These are phyloP conservation scores for Pachyseris speciosa DNA, from an alignment of 64 coral and sea anemone species.

Conservation along the genomic window DNA sequence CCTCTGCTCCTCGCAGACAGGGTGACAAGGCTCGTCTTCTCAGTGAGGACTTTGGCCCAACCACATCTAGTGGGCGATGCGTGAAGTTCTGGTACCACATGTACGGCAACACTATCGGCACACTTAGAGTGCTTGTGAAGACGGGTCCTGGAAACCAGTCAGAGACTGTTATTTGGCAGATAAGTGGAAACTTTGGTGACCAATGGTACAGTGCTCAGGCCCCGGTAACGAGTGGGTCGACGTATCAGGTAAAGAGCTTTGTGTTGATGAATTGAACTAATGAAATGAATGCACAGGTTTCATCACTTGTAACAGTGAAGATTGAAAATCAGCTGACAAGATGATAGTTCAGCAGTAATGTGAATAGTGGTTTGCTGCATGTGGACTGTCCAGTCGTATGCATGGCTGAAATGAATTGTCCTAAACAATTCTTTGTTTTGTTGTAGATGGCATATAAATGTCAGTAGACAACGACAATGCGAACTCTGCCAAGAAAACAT, in stretches of 20 bases:
- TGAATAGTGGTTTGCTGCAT: too few relatives aligned
- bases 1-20: slow-evolving; percentile 75
- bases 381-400: too few relatives aligned
- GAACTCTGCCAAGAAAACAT: too few relatives aligned
- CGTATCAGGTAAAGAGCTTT: slow-evolving; percentile 65
- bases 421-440: too few relatives aligned
- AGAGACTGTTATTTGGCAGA: slow-evolving; percentile 79
- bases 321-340: too few relatives aligned
- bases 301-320: too few relatives aligned
- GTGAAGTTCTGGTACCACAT: slow-evolving; percentile 98
- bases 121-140: slow-evolving; percentile 83
- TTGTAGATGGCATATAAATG: too few relatives aligned
- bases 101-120: slow-evolving; percentile 87
- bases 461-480: too few relatives aligned
- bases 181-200: slow-evolving; percentile 95
- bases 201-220: slow-evolving; percentile 95
- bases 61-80: slow-evolving; percentile 62
- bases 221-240: slow-evolving; percentile 65
- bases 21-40: slow-evolving; percentile 94
- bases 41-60: slow-evolving; percentile 82
- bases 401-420: too few relatives aligned
- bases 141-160: slow-evolving; percentile 82
- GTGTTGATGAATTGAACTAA: too few relatives aligned
- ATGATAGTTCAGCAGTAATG: too few relatives aligned
- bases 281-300: too few relatives aligned